phyloP scores from a whole-genome alignment of 2,113 vertebrate species.

The Pitta sordida region DNA sequence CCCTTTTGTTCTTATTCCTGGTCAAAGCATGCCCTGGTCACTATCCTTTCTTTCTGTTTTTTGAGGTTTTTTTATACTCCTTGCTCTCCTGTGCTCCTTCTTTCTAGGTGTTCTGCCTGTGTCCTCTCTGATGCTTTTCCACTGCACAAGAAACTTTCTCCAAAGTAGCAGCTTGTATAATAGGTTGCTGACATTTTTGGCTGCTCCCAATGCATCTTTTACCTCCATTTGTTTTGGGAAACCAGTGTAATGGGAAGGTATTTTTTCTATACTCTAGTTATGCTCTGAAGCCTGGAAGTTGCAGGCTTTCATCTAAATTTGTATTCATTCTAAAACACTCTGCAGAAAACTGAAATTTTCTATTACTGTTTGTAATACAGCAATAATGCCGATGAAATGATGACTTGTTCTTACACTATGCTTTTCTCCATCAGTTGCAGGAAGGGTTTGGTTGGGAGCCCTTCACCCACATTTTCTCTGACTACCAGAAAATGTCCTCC shows the following conservation, averaged over 20 bases:
- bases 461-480: constrained; percentile 70
- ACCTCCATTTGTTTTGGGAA: background rate
- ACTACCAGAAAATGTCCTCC: constrained; percentile 68
- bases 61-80: background rate
- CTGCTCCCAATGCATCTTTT: background rate
- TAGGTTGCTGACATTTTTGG: background rate
- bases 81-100: background rate
- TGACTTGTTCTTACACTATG: background rate
- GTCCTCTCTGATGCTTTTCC: background rate
- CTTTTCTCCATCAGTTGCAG: constrained; percentile 67
- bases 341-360: background rate
- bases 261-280: background rate
- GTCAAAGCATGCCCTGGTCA: background rate
- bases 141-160: background rate
- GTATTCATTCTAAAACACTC: background rate
- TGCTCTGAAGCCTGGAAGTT: background rate
- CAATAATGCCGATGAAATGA: background rate
- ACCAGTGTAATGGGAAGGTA: background rate
- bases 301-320: background rate
- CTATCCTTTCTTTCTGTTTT: background rate
- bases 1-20: background rate
- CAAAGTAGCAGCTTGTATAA: background rate
- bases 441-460: constrained; percentile 79
- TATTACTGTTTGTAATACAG: background rate
- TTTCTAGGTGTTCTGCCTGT: background rate